These are phyloP conservation scores for Hedya salicella DNA, from an alignment of 2,888 invertebrate genomes.

Conservation along the genomic window DNA sequence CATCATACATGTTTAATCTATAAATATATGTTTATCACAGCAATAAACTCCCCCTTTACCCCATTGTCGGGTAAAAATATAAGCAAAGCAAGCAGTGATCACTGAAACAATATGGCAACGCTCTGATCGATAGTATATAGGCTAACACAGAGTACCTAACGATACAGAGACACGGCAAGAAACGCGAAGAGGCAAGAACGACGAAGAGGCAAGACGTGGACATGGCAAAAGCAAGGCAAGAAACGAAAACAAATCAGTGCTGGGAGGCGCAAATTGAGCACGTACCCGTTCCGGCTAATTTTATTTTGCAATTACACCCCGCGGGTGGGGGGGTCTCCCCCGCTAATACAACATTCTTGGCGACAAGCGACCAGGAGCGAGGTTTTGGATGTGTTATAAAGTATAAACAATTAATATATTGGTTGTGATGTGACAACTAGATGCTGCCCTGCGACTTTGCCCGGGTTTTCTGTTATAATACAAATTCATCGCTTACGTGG, in stretches of 20 bases:
- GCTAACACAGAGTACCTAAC: constrained; percentile 71
- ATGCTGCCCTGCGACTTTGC: too few relatives aligned
- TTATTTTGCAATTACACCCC: constrained; percentile 85
- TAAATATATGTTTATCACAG: not conserved
- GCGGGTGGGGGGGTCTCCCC: constrained; percentile 51
- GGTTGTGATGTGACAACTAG: not conserved
- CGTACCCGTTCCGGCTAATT: constrained; percentile 85
- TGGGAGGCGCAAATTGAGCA: constrained; percentile 85
- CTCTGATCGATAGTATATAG: constrained; percentile 82
- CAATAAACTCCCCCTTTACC: constrained; percentile 12
- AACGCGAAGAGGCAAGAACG: constrained; percentile 59
- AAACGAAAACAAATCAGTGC: constrained; percentile 83
- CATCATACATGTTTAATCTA: not conserved
- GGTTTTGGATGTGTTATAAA: constrained; percentile 41
- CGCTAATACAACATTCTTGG: constrained; percentile 82
- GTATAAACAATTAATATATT: constrained; percentile 44
- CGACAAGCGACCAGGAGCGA: constrained; percentile 63
- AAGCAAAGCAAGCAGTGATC: constrained; percentile 25
- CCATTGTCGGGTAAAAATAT: constrained; percentile 30
- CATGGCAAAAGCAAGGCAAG: constrained; percentile 61
- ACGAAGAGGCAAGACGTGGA: constrained; percentile 49
- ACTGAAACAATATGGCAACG: constrained; percentile 71
- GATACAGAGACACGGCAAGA: constrained; percentile 55
- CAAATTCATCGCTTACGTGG: too few relatives aligned
- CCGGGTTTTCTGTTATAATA: too few relatives aligned